Percentiles rank a stretch among this genome's conserved stretches.
Conservation (phyloP, 2,797 vertebrate species). For the Platyrinchus mystaceus region DNA sequence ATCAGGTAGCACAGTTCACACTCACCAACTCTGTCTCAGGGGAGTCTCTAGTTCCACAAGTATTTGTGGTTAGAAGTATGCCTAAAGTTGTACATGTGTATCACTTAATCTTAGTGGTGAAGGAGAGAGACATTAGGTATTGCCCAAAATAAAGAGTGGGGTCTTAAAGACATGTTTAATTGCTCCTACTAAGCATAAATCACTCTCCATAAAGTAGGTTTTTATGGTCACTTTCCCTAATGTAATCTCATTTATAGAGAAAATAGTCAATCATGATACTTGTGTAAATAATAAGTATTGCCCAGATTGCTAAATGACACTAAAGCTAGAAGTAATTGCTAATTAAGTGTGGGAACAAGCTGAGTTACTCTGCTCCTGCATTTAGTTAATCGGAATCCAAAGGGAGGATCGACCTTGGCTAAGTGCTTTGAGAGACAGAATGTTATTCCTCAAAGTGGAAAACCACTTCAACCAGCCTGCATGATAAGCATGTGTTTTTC, state of each 20-base stretch:
- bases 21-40: fast-evolving
- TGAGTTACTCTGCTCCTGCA: too few relatives aligned
- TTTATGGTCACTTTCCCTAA: neutral
- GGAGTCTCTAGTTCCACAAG: neutral
- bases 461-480: too few relatives aligned
- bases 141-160: neutral
- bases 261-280: neutral
- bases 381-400: too few relatives aligned
- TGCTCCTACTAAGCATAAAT: neutral
- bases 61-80: neutral
- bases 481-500: too few relatives aligned
- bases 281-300: neutral
- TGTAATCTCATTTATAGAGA: neutral
- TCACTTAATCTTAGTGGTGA: neutral
- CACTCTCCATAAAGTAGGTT: neutral
- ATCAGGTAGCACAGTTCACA: neutral
- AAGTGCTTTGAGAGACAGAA: too few relatives aligned
- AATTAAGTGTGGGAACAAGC: neutral
- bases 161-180: neutral
- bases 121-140: neutral
- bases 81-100: neutral
- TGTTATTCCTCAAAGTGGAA: too few relatives aligned
- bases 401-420: too few relatives aligned
- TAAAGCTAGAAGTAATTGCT: neutral
- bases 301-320: neutral